Conservation (phyloP, 2,888 invertebrate genomes). For the Caenorhabditis sinica region DNA sequence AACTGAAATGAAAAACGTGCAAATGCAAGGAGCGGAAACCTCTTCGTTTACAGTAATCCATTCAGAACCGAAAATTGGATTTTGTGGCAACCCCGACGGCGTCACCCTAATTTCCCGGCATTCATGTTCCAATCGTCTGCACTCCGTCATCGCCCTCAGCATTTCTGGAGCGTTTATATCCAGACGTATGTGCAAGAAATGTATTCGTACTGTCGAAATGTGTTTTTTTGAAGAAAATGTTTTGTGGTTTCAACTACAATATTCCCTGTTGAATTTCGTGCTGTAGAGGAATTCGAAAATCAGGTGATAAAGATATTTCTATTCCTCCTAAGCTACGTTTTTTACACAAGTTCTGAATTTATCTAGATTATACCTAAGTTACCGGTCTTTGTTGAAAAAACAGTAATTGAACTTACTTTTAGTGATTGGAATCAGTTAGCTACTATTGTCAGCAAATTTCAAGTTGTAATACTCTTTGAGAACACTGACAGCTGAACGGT, state of each 20-base stretch:
- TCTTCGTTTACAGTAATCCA: slow-evolving; percentile 42
- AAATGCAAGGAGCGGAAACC: slow-evolving; percentile 14
- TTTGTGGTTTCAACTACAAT: slow-evolving; percentile 5
- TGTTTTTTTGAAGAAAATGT: neutral
- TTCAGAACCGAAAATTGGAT: slow-evolving; percentile 40
- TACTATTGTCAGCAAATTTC: too few relatives aligned
- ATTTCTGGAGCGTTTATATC: neutral
- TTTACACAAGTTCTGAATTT: too few relatives aligned
- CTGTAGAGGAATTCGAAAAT: too few relatives aligned
- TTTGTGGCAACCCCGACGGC: slow-evolving; percentile 36
- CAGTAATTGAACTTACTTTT: too few relatives aligned
- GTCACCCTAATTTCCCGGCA: slow-evolving; percentile 55
- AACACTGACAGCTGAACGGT: too few relatives aligned
- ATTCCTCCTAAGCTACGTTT: too few relatives aligned
- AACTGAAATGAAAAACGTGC: slow-evolving; percentile 10
- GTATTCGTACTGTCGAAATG: neutral
- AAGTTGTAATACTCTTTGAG: too few relatives aligned
- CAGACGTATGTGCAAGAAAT: neutral
- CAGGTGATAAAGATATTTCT: too few relatives aligned
- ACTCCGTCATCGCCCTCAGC: neutral
- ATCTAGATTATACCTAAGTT: too few relatives aligned
- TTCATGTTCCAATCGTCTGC: slow-evolving; percentile 54
- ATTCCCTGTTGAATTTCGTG: too few relatives aligned
- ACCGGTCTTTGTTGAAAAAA: too few relatives aligned
- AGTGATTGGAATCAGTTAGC: too few relatives aligned